phyloP scores from a whole-genome alignment of 2,113 vertebrate species.

The Antechinus stuartii region DNA sequence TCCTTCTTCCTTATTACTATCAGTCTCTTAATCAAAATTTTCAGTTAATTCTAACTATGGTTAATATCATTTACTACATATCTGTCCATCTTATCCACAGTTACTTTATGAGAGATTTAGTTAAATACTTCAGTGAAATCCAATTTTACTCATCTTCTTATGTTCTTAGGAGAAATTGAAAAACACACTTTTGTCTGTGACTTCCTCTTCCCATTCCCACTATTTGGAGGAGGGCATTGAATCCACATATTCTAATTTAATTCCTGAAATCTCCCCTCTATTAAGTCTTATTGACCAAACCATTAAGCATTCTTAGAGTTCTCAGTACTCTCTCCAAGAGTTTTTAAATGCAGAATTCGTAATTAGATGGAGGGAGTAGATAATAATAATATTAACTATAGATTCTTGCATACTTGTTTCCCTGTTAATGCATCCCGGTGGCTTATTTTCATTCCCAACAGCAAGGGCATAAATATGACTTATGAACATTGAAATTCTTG shows the following conservation, averaged over 20 bases:
- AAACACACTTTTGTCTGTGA: neutral
- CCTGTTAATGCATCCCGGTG: neutral
- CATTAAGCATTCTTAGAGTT: neutral
- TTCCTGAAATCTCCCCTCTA: neutral
- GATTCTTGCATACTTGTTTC: neutral
- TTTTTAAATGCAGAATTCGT: neutral
- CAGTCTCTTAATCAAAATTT: neutral
- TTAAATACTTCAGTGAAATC: neutral
- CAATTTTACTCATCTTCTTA: neutral
- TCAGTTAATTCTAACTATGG: neutral
- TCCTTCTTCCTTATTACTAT: neutral
- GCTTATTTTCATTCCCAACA: neutral
- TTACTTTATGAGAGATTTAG: neutral
- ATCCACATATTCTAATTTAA: neutral
- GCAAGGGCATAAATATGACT: neutral
- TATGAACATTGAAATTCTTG: neutral
- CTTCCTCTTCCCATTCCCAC: neutral
- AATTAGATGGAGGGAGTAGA: neutral
- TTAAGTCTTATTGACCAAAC: neutral
- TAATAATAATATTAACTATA: neutral
- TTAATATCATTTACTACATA: neutral
- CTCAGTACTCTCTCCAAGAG: neutral
- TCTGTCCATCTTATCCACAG: neutral
- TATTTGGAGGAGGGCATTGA: neutral
- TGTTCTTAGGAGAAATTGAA: neutral